Evolutionary conservation across 2,113 vertebrate genomes (phyloP).

Genomic region (Megaceryle torquata): DNA sequence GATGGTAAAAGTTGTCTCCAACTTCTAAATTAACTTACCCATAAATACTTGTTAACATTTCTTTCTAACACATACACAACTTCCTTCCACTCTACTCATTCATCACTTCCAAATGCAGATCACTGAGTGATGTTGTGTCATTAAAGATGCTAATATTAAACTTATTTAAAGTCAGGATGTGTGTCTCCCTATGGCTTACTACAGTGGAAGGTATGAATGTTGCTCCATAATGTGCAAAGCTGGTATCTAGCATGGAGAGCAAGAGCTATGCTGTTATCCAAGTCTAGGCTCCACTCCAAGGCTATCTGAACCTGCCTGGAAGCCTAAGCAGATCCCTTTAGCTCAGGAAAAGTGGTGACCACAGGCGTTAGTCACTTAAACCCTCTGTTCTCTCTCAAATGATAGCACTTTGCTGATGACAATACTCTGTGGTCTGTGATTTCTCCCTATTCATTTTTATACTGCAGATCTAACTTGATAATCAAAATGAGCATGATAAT

Average conservation of each 20-base stretch:
- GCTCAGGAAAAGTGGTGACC: not conserved
- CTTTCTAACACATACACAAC: not conserved
- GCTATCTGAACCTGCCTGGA: not conserved
- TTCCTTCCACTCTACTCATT: not conserved
- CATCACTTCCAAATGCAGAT: not conserved
- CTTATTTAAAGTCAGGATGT: not conserved
- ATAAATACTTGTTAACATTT: not conserved
- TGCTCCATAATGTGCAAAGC: not conserved
- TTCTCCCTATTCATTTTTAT: not conserved
- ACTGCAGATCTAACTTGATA: not conserved
- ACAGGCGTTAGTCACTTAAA: not conserved
- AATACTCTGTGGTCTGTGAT: not conserved
- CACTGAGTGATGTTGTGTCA: fast-evolving
- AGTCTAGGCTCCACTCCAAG: not conserved
- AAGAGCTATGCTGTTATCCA: not conserved
- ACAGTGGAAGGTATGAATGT: not conserved
- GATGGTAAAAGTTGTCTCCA: not conserved
- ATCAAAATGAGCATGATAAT: not conserved
- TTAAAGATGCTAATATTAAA: not conserved
- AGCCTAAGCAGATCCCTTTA: not conserved
- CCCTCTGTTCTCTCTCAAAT: not conserved
- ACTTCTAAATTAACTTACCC: not conserved
- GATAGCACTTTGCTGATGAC: not conserved
- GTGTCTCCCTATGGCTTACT: not conserved
- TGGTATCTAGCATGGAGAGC: not conserved